Percentiles rank a stretch among this genome's conserved stretches.
Conservation (phyloP, 2,888 invertebrate species). For the Oscheius sp. region DNA sequence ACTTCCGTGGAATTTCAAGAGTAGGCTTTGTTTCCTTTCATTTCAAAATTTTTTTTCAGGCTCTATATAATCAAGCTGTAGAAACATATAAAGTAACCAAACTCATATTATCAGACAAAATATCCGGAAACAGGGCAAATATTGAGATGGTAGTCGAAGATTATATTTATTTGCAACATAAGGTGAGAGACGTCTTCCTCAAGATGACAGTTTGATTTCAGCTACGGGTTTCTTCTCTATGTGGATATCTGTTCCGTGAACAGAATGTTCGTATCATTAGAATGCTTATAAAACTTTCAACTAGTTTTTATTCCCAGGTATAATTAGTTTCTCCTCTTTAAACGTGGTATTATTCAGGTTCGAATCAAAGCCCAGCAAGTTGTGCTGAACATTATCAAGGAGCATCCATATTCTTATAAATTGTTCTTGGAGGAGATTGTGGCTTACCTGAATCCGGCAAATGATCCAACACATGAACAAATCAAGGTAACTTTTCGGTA, state of each 20-base stretch:
- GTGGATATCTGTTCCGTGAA: slow-evolving; percentile 77
- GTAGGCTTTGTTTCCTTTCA: neutral
- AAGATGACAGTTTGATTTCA: slow-evolving; percentile 52
- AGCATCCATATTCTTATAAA: slow-evolving; percentile 82
- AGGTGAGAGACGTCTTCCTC: slow-evolving; percentile 8
- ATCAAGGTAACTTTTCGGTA: slow-evolving; percentile 79
- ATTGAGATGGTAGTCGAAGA: slow-evolving; percentile 57
- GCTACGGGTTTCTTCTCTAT: slow-evolving; percentile 74
- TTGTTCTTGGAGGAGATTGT: slow-evolving; percentile 81
- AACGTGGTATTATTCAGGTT: slow-evolving; percentile 41
- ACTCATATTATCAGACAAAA: slow-evolving; percentile 46
- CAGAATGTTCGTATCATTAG: slow-evolving; percentile 79
- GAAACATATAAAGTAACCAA: slow-evolving; percentile 50
- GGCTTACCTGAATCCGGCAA: slow-evolving; percentile 77
- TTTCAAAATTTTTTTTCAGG: slow-evolving; percentile 15
- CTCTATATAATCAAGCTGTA: slow-evolving; percentile 41
- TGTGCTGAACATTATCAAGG: slow-evolving; percentile 61
- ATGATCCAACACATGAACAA: slow-evolving; percentile 80
- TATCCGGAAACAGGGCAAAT: slow-evolving; percentile 49
- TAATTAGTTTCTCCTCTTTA: neutral
- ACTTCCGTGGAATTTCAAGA: slow-evolving; percentile 50
- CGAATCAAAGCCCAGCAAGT: slow-evolving; percentile 54
- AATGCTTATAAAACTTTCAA: slow-evolving; percentile 79
- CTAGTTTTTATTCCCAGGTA: slow-evolving; percentile 79
- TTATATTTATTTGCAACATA: slow-evolving; percentile 46